These are phyloP conservation scores for Seladonia tumulorum DNA, from an alignment of 2,888 invertebrate genomes.

Conservation along the genomic window DNA sequence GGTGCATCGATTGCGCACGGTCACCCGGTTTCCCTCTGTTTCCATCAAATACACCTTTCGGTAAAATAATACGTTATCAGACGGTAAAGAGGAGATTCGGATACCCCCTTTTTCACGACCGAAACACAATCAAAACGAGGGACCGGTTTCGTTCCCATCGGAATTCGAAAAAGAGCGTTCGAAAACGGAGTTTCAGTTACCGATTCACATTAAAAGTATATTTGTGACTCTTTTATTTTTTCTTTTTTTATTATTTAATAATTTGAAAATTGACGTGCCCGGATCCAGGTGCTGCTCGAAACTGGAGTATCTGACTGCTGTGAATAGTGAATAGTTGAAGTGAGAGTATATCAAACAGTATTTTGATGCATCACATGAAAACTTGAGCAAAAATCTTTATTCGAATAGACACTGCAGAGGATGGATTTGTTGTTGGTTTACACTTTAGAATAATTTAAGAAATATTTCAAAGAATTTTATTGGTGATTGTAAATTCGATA, in stretches of 20 bases:
- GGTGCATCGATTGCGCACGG: constrained; percentile 73
- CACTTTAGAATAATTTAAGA: background rate
- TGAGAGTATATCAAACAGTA: background rate
- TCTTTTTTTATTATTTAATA: background rate
- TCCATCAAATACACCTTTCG: constrained; percentile 27
- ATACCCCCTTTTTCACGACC: background rate
- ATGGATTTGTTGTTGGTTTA: background rate
- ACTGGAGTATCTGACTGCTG: background rate
- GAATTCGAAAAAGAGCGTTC: background rate
- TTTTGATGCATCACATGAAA: background rate
- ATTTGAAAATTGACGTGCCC: background rate
- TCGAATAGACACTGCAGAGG: background rate
- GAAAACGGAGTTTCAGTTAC: background rate
- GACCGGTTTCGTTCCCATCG: background rate
- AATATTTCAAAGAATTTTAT: background rate
- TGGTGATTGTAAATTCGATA: background rate
- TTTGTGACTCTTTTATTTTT: background rate
- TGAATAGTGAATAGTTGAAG: background rate
- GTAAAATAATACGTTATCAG: constrained; percentile 6
- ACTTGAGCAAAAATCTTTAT: background rate
- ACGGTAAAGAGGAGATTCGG: constrained; percentile 2
- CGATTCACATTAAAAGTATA: background rate
- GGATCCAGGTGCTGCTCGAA: constrained; percentile 1
- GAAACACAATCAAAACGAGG: background rate
- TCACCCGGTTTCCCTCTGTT: constrained; percentile 72